These are phyloP conservation scores for Cryptosula pallasiana DNA, from an alignment of 2,888 invertebrate genomes.

Conservation along the genomic window DNA sequence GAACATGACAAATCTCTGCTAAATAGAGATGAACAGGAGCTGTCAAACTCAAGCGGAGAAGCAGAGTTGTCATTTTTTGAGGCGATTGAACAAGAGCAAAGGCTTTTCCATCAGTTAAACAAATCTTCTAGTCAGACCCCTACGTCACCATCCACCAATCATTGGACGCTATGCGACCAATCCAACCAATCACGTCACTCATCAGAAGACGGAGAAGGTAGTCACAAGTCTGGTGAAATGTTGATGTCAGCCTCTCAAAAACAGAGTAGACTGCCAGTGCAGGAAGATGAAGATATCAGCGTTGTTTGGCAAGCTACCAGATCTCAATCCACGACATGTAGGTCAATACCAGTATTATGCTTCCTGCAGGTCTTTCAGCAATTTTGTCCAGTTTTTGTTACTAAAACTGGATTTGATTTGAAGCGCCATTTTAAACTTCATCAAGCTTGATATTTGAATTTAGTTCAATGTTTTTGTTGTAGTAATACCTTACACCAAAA, in stretches of 20 bases:
- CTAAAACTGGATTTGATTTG: too few species aligned
- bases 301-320: slow-evolving; percentile 1
- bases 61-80: neutral
- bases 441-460: too few species aligned
- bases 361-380: too few species aligned
- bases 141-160: too few species aligned
- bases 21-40: neutral
- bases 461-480: too few species aligned
- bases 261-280: neutral
- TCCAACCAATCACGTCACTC: too few species aligned
- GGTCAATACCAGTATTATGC: too few species aligned
- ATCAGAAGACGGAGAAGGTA: neutral
- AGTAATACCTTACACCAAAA: too few species aligned
- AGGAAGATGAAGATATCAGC: neutral
- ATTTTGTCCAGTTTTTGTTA: too few species aligned
- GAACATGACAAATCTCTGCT: neutral
- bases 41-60: neutral
- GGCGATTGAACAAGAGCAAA: neutral
- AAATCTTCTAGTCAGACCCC: too few species aligned
- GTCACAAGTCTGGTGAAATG: neutral
- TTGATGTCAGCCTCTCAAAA: neutral
- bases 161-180: too few species aligned
- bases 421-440: too few species aligned
- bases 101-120: neutral
- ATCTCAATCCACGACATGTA: neutral